Conservation (phyloP, 2,888 invertebrate species). For the Gonocerus acuteangulatus region DNA sequence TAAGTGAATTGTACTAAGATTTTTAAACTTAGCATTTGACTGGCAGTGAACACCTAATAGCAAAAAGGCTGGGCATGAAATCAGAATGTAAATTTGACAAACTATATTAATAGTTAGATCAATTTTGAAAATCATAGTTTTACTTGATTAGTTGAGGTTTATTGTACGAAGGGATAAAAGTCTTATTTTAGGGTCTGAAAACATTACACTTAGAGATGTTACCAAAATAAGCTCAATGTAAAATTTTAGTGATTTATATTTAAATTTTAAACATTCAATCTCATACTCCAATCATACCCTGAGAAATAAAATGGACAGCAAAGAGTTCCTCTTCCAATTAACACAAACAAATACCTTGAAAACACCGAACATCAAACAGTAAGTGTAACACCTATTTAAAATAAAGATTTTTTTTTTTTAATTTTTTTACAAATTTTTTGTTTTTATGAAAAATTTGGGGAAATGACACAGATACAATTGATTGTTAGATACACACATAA, state of each 20-base stretch:
- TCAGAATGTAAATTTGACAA: background rate
- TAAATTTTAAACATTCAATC: no score
- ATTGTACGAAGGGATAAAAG: no score
- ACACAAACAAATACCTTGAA: conserved; percentile 7
- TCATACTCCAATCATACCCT: no score
- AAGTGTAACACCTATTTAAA: conserved; percentile 26
- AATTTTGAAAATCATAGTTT: no score
- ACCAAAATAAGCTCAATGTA: no score
- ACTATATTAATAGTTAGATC: background rate
- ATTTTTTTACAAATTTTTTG: conserved; percentile 11
- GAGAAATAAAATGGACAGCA: no score
- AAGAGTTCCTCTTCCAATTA: conserved; percentile 34
- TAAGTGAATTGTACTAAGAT: conserved; percentile 12
- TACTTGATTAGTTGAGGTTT: no score
- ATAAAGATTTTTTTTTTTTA: conserved; percentile 16
- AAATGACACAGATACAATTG: background rate
- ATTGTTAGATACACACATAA: conserved; percentile 24
- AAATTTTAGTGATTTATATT: no score
- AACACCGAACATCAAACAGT: conserved; percentile 25
- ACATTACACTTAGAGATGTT: no score
- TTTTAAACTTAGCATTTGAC: conserved; percentile 8
- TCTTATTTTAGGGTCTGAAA: no score
- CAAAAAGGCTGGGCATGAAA: conserved; percentile 7
- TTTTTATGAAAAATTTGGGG: background rate
- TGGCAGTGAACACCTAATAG: conserved; percentile 23